Evolutionary conservation across 2,888 invertebrate species (phyloP).

Genomic region (Lepidochitona cinerea): DNA sequence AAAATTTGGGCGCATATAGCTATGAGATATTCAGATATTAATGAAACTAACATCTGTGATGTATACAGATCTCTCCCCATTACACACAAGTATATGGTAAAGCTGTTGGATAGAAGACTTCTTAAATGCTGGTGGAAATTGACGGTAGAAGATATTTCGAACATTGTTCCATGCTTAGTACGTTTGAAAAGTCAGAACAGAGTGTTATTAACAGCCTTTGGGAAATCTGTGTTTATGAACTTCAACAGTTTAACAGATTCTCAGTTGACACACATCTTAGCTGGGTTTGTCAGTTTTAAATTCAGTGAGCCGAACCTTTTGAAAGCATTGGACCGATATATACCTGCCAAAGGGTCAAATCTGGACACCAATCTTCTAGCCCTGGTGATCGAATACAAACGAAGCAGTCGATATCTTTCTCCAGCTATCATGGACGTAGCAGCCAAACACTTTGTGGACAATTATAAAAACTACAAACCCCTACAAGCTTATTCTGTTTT

Average conservation of each 20-base stretch:
- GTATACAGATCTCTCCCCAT: constrained; percentile 76
- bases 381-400: constrained; percentile 77
- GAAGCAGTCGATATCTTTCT: constrained; percentile 76
- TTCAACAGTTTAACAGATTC: constrained; percentile 77
- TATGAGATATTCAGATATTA: constrained; percentile 75
- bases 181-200: constrained; percentile 47
- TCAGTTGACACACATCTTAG: constrained; percentile 72
- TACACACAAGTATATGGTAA: constrained; percentile 76
- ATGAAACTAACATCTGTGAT: constrained; percentile 75
- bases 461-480: constrained; percentile 73
- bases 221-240: constrained; percentile 77
- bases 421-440: constrained; percentile 75
- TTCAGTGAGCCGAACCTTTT: constrained; percentile 76
- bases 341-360: constrained; percentile 74
- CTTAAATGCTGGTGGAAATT: constrained; percentile 75
- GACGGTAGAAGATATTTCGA: constrained; percentile 50
- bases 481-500: constrained; percentile 76
- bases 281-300: constrained; percentile 74
- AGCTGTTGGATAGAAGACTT: constrained; percentile 76
- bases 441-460: constrained; percentile 74
- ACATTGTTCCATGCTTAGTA: constrained; percentile 51
- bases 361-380: constrained; percentile 75
- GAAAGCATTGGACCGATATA: constrained; percentile 77
- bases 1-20: constrained; percentile 80
- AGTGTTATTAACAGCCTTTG: constrained; percentile 65